Base-by-base conservation (phyloP, 2,797 vertebrate species). In the Myoxocephalus aenaeus region DNA sequence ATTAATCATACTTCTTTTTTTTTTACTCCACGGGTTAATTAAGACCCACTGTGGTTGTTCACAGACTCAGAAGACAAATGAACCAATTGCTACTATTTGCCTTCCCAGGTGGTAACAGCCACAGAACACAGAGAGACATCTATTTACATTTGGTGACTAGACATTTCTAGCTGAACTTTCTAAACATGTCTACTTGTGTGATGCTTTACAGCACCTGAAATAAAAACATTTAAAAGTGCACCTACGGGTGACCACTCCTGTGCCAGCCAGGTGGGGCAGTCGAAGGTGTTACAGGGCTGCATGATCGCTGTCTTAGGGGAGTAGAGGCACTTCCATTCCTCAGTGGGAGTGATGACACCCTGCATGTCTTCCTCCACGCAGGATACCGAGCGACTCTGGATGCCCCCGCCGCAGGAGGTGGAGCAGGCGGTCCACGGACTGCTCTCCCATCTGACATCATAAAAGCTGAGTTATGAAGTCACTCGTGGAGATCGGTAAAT, bases 321-420 rank as follows among this genome's bases (percentile, higher is more conserved):
- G 82, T 99, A 99, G 92, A 98, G 97, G 94, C 98, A 99, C 91
- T 99, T 99, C 98, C 98, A 99, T 87, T 99, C 98, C 70, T 99
- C 98, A 1, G 97, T 95, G 0, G 96, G 89, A 63, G 95, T 97
- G 87, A 98, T 92, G 84, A 91, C 95, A 2, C 98, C 98, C 83
- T 99, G 97, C 92, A 99, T 96, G 92, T 99, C 98, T 86, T 99
- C 98, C 90, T 99, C 98, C 85, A 99, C 98, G 75, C 98, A 99
- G 27, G 98, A 97, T 34, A 99, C 86, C 0, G 96, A 96, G 84
- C 98, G 97, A 84, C 96, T 98, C 92, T 99, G 98, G 88, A 98
- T 93, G 66, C 98, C 98, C 8, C 98, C 97, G 70, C 97, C 96
- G 50, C 98, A 99, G 12, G 98, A 99, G 13, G 96, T 96, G 80